Percentiles rank a stretch among this genome's conserved stretches.
Evolutionary conservation across 2,888 invertebrate species (phyloP).

Genomic region (Dasypolia templi): DNA sequence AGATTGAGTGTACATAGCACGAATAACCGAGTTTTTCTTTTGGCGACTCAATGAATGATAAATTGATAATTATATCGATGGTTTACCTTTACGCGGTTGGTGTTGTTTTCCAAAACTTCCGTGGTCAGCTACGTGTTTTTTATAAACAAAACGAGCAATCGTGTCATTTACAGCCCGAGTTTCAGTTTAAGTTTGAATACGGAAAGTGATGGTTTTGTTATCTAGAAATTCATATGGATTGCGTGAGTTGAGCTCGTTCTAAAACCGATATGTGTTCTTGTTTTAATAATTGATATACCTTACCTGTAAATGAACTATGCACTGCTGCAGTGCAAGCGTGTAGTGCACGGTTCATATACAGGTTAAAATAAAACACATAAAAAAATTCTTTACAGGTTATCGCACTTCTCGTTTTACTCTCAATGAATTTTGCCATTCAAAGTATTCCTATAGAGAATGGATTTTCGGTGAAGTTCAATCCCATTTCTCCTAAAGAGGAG

Average conservation of each 20-base stretch:
- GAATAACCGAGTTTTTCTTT: too few species aligned
- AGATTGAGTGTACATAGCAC: not conserved
- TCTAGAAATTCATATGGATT: slow-evolving; percentile 63
- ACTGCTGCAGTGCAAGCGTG: not conserved
- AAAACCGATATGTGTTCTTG: not conserved
- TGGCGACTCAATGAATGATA: not conserved
- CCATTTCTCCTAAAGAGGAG: slow-evolving; percentile 73
- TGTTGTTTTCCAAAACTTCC: slow-evolving; percentile 52
- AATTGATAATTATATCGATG: slow-evolving; percentile 15
- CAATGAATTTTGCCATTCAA: slow-evolving; percentile 61
- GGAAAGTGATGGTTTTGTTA: slow-evolving; percentile 56
- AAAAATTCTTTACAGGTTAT: slow-evolving; percentile 68
- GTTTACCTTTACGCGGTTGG: slow-evolving; percentile 35
- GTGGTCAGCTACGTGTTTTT: slow-evolving; percentile 32
- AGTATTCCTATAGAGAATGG: slow-evolving; percentile 79
- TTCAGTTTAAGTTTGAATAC: slow-evolving; percentile 33
- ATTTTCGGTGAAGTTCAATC: slow-evolving; percentile 77
- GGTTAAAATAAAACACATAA: slow-evolving; percentile 11
- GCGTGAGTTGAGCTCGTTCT: slow-evolving; percentile 62
- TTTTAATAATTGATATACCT: not conserved
- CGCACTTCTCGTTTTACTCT: slow-evolving; percentile 62
- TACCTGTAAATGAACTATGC: too few species aligned
- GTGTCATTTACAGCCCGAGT: not conserved
- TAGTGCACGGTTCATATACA: not conserved
- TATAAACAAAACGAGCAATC: slow-evolving; percentile 46